Conservation (phyloP, 2,888 invertebrate genomes). For the Aporophyla lueneburgensis region DNA sequence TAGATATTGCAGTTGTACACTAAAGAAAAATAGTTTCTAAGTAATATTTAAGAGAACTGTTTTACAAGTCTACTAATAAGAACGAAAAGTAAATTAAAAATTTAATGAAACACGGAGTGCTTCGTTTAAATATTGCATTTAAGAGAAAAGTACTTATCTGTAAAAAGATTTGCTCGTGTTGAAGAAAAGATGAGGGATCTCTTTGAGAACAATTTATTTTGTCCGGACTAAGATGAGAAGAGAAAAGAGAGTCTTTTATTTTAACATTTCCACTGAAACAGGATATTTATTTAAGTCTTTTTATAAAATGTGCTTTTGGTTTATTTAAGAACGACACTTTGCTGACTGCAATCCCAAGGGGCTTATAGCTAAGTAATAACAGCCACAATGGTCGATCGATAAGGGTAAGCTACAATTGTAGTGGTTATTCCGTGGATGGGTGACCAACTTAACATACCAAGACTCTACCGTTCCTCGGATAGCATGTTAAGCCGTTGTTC, state of each 20-base stretch:
- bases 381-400: too few relatives aligned
- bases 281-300: not conserved
- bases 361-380: too few relatives aligned
- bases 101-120: slow-evolving; percentile 6
- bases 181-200: slow-evolving; percentile 8
- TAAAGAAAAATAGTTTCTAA: not conserved
- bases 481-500: too few relatives aligned
- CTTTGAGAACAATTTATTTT: slow-evolving; percentile 25
- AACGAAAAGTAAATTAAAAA: slow-evolving; percentile 12
- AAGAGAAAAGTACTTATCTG: slow-evolving; percentile 30
- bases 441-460: too few relatives aligned
- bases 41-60: slow-evolving; percentile 18
- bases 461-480: too few relatives aligned
- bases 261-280: slow-evolving; percentile 22
- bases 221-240: not conserved
- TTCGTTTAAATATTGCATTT: slow-evolving; percentile 42
- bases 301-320: too few relatives aligned
- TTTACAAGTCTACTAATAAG: not conserved
- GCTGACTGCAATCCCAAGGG: not conserved
- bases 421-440: too few relatives aligned
- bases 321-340: not conserved
- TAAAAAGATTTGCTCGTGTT: slow-evolving; percentile 26
- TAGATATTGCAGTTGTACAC: not conserved
- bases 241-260: not conserved
- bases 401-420: too few relatives aligned